Evolutionary conservation across 2,797 vertebrate species (phyloP).

Genomic region (Chelonia mydas): DNA sequence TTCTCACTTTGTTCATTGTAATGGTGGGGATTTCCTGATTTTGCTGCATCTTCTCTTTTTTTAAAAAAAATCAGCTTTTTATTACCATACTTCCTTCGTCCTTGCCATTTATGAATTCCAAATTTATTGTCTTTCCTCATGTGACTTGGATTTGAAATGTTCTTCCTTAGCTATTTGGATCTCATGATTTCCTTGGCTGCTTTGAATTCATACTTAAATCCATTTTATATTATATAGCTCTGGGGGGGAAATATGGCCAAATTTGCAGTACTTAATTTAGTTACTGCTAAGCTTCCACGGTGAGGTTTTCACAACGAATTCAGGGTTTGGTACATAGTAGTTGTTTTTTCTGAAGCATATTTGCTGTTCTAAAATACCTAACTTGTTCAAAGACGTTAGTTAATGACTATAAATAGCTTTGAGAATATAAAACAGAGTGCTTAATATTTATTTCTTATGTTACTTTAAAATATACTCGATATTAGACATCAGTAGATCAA

Average conservation of each 20-base stretch:
- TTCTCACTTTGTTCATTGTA: not conserved
- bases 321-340: not conserved
- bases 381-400: not conserved
- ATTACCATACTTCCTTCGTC: not conserved
- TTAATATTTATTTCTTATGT: not conserved
- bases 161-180: not conserved
- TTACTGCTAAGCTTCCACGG: too few species aligned
- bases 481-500: not conserved
- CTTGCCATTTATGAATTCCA: not conserved
- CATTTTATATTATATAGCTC: not conserved
- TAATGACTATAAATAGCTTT: not conserved
- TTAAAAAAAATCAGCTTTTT: not conserved
- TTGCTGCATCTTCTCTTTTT: not conserved
- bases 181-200: not conserved
- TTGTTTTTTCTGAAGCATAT: not conserved
- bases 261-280: not conserved
- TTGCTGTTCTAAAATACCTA: not conserved
- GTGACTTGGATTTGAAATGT: not conserved
- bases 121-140: not conserved
- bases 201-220: not conserved
- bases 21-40: not conserved
- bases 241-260: not conserved
- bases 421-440: not conserved
- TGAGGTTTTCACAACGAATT: too few species aligned
- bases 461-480: not conserved